Conservation (phyloP, 2,888 invertebrate genomes). For the Apamea monoglypha region DNA sequence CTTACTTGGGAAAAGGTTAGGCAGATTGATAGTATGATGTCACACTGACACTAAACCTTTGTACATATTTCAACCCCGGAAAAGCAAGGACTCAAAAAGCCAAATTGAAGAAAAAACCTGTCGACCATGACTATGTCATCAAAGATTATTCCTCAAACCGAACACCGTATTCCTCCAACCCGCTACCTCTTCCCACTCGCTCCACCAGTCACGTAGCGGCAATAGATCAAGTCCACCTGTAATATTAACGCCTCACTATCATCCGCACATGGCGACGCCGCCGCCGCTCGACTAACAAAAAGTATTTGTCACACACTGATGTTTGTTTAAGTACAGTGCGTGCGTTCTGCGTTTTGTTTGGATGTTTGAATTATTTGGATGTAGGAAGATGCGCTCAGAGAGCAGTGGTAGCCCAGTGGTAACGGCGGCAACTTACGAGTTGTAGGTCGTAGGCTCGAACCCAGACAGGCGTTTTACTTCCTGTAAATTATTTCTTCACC, state of each 20-base stretch:
- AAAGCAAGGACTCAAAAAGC: not conserved
- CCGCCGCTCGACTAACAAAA: slow-evolving; percentile 73
- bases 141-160: not conserved
- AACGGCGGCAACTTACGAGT: too few species aligned
- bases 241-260: slow-evolving; percentile 85
- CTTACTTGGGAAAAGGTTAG: not conserved
- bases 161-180: not conserved
- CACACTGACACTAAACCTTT: not conserved
- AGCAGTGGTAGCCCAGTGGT: too few species aligned
- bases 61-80: not conserved
- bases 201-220: slow-evolving; percentile 73
- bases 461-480: too few species aligned
- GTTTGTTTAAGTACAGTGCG: slow-evolving; percentile 64
- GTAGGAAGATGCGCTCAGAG: not conserved
- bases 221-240: slow-evolving; percentile 84
- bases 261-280: slow-evolving; percentile 79
- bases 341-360: slow-evolving; percentile 23
- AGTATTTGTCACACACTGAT: slow-evolving; percentile 76
- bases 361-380: slow-evolving; percentile 16
- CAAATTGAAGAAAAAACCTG: not conserved
- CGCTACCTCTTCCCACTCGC: slow-evolving; percentile 60
- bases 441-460: too few species aligned
- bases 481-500: too few species aligned
- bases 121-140: not conserved
- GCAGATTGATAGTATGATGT: not conserved